These are phyloP conservation scores for Sebastes schlegelii DNA, from an alignment of 2,113 vertebrate species.

Conservation along the genomic window DNA sequence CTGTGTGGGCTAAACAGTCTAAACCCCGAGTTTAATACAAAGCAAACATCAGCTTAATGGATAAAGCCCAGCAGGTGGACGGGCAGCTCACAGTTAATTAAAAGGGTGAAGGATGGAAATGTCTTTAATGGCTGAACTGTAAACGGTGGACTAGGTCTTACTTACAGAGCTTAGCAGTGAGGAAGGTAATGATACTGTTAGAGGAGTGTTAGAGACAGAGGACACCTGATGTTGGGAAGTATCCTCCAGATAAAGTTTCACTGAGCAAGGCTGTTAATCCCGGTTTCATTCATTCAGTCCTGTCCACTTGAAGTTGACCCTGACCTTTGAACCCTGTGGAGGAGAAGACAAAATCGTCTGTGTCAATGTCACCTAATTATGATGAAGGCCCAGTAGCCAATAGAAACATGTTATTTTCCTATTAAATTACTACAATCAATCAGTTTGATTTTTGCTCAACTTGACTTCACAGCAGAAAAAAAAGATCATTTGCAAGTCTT, in stretches of 20 bases:
- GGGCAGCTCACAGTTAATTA: conserved; percentile 78
- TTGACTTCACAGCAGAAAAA: no score
- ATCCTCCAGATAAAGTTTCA: background rate
- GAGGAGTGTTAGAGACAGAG: conserved; percentile 3
- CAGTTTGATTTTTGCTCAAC: no score
- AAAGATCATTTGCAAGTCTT: no score
- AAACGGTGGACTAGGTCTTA: conserved; percentile 23
- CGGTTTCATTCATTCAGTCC: background rate
- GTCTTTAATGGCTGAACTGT: conserved; percentile 67
- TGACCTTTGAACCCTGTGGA: background rate
- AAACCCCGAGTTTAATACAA: conserved; percentile 85
- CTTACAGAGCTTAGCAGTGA: conserved; percentile 27
- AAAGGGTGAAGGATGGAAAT: conserved; percentile 68
- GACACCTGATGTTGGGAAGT: conserved; percentile 6
- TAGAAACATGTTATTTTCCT: background rate
- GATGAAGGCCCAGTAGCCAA: background rate
- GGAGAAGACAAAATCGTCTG: background rate
- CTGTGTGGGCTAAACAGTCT: conserved; percentile 81
- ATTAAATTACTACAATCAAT: background rate
- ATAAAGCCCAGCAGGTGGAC: conserved; percentile 60
- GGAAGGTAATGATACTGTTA: conserved; percentile 20
- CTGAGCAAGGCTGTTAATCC: background rate
- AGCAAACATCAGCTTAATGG: conserved; percentile 84
- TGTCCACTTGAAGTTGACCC: background rate
- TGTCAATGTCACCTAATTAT: background rate